Evolutionary conservation across 2,113 vertebrate genomes (phyloP), one percentile per base, ranked within the genome.

Genomic region (Dolichotis patagonum): DNA sequence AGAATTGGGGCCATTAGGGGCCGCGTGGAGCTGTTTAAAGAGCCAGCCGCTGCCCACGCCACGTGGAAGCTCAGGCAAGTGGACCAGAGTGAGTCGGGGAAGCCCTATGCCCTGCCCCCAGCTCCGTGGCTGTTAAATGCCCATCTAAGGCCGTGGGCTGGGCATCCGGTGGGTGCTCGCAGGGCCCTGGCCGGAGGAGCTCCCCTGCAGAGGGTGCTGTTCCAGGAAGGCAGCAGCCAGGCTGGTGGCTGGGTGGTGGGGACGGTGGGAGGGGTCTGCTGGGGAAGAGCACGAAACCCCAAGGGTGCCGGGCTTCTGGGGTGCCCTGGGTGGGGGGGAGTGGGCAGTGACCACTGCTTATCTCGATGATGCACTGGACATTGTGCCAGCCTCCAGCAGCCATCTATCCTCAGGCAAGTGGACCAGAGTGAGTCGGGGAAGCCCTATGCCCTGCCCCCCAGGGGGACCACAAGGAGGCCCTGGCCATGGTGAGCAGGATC

Each of bases 301-400:
- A 9, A 85, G n/a, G 43, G 43, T 54, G 78, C 86, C 54, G 87
- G 92, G 78, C 38, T 58, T 16, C 32, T 35, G 38, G 46, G 46
- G 32, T 8, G 8, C 24, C 67, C 2, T 17, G 69, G 49, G 58
- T 6, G 46, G 54, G 7, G 6, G 5, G 5, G 60, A 9, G 54
- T 30, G 78, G 65, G 54, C 54, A 43, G 49, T n/a, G n/a, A 71
- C 54, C 2, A 0, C 0, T 30, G 17, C 41, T 49, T 30, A 6
- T 17, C 71, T 3, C 12, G n/a, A n/a, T 0, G 0, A 0, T 1
- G 26, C 1, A 24, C 63, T 62, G 3, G 1, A 41, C 41, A 3
- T 11, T 1, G 0, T 5, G n/a, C 80, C 28, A 2, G 3, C 20
- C 49, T 94, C 17, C 19, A 20, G 13, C 22, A 52, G 13, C 60